phyloP scores from a whole-genome alignment of 2,888 invertebrate genomes.

The Eilema caniola region DNA sequence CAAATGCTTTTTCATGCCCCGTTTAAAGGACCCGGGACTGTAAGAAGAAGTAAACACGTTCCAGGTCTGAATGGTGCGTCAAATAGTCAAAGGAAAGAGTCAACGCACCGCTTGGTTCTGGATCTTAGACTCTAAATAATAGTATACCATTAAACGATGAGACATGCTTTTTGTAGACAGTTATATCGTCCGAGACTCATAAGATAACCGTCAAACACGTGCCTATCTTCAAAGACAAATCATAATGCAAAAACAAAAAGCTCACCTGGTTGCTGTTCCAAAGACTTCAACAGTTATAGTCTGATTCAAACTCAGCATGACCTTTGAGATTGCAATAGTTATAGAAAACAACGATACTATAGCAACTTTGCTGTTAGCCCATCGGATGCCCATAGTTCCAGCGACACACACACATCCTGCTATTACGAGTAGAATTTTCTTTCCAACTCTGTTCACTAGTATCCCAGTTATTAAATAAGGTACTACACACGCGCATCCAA shows the following conservation, averaged over 20 bases:
- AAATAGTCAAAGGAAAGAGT: too few species aligned
- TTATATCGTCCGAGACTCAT: neutral
- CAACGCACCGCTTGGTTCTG: too few species aligned
- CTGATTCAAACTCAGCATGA: conserved; percentile 62
- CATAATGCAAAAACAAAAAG: neutral
- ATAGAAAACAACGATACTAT: conserved; percentile 67
- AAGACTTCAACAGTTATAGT: conserved; percentile 63
- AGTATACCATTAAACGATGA: too few species aligned
- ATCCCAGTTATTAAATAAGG: conserved; percentile 58
- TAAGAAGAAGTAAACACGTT: too few species aligned
- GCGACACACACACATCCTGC: conserved; percentile 52
- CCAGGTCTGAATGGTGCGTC: too few species aligned
- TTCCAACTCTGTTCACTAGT: conserved; percentile 56
- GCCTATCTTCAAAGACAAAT: neutral
- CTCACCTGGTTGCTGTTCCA: conserved; percentile 68
- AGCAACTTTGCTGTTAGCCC: conserved; percentile 60
- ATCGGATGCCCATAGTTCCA: conserved; percentile 58
- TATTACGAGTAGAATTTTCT: conserved; percentile 58
- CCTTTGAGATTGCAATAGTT: conserved; percentile 60
- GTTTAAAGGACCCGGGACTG: too few species aligned
- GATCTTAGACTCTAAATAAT: too few species aligned
- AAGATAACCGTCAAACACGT: neutral
- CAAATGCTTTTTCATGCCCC: too few species aligned
- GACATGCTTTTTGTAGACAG: neutral
- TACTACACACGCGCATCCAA: conserved; percentile 54